A percentile compares a stretch with the other conserved stretches of the same genome.
Conservation (phyloP, 2,888 invertebrate species). For the Orthosia gothica region DNA sequence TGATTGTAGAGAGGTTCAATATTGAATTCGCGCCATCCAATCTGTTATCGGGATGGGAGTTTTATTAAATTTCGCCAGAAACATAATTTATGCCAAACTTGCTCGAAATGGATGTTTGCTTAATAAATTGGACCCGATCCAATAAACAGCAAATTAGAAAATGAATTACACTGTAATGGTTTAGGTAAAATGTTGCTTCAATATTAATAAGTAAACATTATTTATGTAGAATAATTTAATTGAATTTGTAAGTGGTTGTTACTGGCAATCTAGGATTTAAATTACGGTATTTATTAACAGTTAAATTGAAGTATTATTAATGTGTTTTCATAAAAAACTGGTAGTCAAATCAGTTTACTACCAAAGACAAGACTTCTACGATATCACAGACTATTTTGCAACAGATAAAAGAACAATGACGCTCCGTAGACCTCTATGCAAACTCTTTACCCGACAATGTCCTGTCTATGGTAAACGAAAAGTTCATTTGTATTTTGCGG, state of each 20-base stretch:
- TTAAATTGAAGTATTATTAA: neutral
- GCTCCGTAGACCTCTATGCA: conserved; percentile 17
- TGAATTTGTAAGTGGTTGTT: neutral
- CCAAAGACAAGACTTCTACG: neutral
- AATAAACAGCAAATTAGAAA: conserved; percentile 55
- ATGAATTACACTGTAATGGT: conserved; percentile 35
- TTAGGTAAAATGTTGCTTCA: conserved; percentile 36
- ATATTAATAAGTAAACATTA: conserved; percentile 19
- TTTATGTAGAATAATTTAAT: conserved; percentile 6
- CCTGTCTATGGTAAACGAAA: conserved; percentile 30
- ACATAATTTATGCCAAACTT: conserved; percentile 59
- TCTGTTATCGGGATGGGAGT: conserved; percentile 28
- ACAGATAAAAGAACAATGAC: conserved; percentile 21
- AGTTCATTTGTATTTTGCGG: conserved; percentile 44
- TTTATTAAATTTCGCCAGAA: conserved; percentile 50
- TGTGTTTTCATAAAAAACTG: neutral
- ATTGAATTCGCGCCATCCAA: conserved; percentile 37
- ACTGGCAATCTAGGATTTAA: neutral
- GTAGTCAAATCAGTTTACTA: neutral
- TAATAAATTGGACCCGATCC: conserved; percentile 50
- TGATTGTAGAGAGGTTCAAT: conserved; percentile 30
- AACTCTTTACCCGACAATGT: conserved; percentile 41
- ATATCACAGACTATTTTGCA: neutral
- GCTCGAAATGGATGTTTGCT: conserved; percentile 47
- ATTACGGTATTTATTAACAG: neutral